These are phyloP conservation scores for Rhinolophus ferrumequinum DNA, from an alignment of 2,113 vertebrate genomes.

Conservation along the genomic window DNA sequence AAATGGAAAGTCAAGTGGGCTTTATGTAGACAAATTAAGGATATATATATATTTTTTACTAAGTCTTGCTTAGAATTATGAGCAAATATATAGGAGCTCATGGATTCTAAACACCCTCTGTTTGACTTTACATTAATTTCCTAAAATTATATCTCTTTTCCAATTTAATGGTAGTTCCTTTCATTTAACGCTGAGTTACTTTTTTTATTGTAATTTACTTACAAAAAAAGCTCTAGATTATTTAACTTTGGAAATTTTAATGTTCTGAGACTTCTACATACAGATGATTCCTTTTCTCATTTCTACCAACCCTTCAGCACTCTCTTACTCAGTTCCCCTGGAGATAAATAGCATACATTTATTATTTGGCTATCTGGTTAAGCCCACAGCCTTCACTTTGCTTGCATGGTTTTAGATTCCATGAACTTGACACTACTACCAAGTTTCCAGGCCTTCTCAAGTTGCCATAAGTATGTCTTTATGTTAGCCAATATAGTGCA, in stretches of 20 bases:
- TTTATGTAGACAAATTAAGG: slow-evolving; percentile 9
- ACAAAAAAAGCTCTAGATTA: neutral
- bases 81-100: neutral
- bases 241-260: slow-evolving; percentile 33
- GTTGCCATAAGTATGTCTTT: neutral
- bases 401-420: neutral
- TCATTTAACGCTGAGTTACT: neutral
- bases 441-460: neutral
- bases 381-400: neutral
- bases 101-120: neutral
- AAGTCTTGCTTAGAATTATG: slow-evolving; percentile 25
- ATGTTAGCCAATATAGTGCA: neutral
- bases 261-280: neutral
- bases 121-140: neutral
- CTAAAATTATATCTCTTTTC: neutral
- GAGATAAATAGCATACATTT: neutral
- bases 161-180: neutral
- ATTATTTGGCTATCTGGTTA: neutral
- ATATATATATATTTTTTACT: neutral
- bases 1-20: neutral
- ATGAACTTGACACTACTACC: neutral
- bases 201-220: slow-evolving; percentile 13
- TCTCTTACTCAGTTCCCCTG: neutral
- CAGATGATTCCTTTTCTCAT: neutral
- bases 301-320: neutral